Conservation (phyloP, 2,113 vertebrate species). For the Antidorcas marsupialis region DNA sequence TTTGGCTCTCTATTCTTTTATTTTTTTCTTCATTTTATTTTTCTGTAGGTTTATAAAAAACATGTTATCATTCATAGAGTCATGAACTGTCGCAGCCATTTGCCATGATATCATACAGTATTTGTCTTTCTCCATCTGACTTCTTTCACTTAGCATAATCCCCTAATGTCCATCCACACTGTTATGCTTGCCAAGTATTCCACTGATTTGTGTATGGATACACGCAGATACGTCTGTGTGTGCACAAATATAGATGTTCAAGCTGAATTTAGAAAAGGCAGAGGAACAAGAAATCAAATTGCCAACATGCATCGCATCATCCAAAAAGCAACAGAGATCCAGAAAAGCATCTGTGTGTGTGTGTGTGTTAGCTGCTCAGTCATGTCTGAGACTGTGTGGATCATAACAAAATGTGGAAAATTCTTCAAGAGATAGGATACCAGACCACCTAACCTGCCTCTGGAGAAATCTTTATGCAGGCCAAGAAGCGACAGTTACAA, state of each 20-base stretch:
- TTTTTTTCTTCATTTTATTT: background rate
- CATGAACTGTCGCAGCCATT: background rate
- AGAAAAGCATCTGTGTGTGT: background rate
- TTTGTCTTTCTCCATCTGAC: background rate
- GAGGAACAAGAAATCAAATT: background rate
- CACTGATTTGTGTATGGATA: background rate
- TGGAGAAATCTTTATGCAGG: fast-evolving
- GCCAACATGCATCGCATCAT: background rate
- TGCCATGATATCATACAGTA: background rate
- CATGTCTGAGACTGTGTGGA: background rate
- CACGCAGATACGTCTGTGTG: background rate
- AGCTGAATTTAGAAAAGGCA: background rate
- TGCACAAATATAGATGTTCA: background rate
- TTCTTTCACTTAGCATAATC: background rate
- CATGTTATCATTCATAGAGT: background rate
- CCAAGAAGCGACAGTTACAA: background rate
- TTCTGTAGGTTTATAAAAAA: background rate
- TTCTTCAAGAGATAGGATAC: background rate
- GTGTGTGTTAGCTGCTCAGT: background rate
- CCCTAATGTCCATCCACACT: background rate
- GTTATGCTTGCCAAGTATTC: background rate
- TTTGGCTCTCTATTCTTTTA: background rate
- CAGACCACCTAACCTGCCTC: background rate
- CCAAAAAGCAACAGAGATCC: background rate
- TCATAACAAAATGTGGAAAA: background rate